phyloP scores from a whole-genome alignment of 2,888 invertebrate genomes.

The Latrodectus elegans region DNA sequence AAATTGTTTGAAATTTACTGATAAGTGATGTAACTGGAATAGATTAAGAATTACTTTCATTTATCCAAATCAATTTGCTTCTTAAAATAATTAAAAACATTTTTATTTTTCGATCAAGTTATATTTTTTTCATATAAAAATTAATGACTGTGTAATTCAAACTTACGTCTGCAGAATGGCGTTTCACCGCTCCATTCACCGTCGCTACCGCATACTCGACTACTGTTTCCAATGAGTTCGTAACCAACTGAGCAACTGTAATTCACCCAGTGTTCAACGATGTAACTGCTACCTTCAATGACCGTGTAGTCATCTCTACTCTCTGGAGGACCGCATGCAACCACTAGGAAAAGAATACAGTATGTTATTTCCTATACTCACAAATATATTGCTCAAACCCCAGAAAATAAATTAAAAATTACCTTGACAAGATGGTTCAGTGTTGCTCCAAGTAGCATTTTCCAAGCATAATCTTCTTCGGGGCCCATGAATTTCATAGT shows the following conservation, averaged over 20 bases:
- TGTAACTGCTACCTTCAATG: conserved; percentile 62
- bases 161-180: conserved; percentile 87
- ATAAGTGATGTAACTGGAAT: no score
- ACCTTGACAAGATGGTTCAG: conserved; percentile 87
- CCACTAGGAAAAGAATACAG: conserved; percentile 44
- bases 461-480: conserved; percentile 88
- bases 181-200: conserved; percentile 89
- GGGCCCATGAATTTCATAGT: conserved; percentile 88
- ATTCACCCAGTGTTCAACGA: conserved; percentile 85
- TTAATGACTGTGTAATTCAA: no score
- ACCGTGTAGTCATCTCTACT: conserved; percentile 67
- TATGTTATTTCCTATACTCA: no score
- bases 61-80: no score
- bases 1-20: no score
- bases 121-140: no score
- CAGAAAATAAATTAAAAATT: not conserved
- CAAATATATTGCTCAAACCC: no score
- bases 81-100: no score
- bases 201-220: conserved; percentile 83
- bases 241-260: conserved; percentile 90
- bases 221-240: conserved; percentile 84
- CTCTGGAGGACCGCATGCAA: conserved; percentile 70
- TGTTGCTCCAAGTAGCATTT: conserved; percentile 92
- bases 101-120: no score
- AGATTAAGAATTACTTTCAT: no score